phyloP scores from a whole-genome alignment of 1,140 invertebrate species.

The Lasioglossum baleicum region DNA sequence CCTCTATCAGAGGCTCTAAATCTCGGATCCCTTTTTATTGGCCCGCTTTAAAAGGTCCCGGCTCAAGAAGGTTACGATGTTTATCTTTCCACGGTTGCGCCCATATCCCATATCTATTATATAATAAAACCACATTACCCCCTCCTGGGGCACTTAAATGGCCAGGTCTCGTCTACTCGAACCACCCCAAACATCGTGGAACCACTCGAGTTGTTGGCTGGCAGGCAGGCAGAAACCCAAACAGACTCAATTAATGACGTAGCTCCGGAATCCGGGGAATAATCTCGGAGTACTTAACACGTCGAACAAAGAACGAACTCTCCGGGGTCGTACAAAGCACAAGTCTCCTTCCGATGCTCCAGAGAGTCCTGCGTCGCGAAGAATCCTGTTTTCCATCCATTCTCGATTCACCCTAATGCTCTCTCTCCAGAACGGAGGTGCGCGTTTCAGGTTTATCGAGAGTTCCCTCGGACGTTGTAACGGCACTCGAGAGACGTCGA shows the following conservation, averaged over 20 bases:
- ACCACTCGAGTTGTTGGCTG: not conserved
- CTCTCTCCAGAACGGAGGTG: slow-evolving; percentile 10
- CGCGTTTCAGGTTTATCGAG: slow-evolving; percentile 41
- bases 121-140: slow-evolving; percentile 6
- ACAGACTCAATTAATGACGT: slow-evolving; percentile 21
- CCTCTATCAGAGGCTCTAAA: not conserved
- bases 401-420: slow-evolving; percentile 12
- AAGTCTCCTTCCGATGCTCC: not conserved
- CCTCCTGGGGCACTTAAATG: slow-evolving; percentile 1
- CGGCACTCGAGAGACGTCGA: slow-evolving; percentile 46
- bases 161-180: not conserved
- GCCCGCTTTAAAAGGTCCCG: not conserved
- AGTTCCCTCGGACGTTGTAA: slow-evolving; percentile 42
- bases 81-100: not conserved
- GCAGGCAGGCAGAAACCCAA: too few relatives aligned
- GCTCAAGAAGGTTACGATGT: not conserved
- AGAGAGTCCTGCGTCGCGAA: slow-evolving; percentile 10
- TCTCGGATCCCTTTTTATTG: not conserved
- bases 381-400: slow-evolving; percentile 40
- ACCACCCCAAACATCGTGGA: not conserved
- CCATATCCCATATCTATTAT: not conserved
- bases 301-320: not conserved
- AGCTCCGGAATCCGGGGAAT: not conserved
- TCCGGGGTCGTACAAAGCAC: not conserved
- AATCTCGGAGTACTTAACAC: slow-evolving; percentile 20